These are phyloP conservation scores for Tokudaia muenninki DNA, from an alignment of 2,797 vertebrate species.

Conservation along the genomic window DNA sequence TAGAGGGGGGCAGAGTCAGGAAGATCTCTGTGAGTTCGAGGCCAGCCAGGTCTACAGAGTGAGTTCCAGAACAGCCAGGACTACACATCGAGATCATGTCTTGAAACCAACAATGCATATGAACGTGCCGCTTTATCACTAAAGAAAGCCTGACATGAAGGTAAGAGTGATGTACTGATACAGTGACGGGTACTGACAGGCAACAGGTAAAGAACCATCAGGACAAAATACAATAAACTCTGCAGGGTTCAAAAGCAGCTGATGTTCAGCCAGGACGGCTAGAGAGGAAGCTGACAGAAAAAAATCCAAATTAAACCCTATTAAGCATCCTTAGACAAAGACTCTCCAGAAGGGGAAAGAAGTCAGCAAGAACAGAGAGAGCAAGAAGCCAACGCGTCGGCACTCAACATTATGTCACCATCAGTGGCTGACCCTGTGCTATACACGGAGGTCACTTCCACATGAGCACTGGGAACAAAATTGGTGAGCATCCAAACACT, in stretches of 20 bases:
- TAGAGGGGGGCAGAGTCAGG: neutral
- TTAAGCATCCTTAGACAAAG: neutral
- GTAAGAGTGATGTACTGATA: conserved; percentile 31
- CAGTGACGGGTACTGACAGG: neutral
- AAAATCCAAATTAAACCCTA: neutral
- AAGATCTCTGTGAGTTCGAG: neutral
- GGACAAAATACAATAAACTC: neutral
- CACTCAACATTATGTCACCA: neutral
- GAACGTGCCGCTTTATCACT: conserved; percentile 12
- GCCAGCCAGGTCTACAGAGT: neutral
- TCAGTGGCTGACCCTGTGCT: neutral
- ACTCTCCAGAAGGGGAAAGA: neutral
- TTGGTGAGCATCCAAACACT: conserved; percentile 7
- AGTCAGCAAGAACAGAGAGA: neutral
- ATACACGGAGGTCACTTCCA: neutral
- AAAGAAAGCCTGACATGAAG: conserved; percentile 49
- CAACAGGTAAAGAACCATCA: neutral
- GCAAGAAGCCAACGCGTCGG: neutral
- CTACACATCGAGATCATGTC: neutral
- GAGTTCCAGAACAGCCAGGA: neutral
- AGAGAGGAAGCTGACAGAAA: neutral
- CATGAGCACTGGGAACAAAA: neutral
- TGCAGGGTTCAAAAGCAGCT: neutral
- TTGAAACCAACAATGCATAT: neutral
- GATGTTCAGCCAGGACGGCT: neutral